Evolutionary conservation across 2,113 vertebrate species (phyloP), one percentile per base, ranked within the genome.

Genomic region (Phasianus colchicus): DNA sequence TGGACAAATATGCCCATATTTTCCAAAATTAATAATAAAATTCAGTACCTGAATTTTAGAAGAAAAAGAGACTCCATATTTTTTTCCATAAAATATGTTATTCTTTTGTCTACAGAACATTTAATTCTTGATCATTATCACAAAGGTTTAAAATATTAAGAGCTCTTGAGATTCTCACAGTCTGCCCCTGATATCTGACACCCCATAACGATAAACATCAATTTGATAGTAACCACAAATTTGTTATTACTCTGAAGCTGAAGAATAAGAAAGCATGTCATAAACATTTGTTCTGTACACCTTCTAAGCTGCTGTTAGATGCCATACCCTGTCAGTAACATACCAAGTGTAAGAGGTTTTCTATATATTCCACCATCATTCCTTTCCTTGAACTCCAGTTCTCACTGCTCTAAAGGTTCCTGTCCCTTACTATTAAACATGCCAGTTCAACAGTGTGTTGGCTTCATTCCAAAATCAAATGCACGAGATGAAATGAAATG

Each of bases 291-390:
- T 91, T 93, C 77, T 85, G 52, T 57, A 83, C 74, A 90, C 57
- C 27, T 93, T 94, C 72, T 78, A 93, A 94, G 61, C 86, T 93
- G 83, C 67, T 96, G 93, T 69, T 95, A 90, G 55, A 36, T 83
- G 57, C 65, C 86, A 94, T 92, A 95, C 90, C 83, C 83, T 94
- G 88, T 90, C 93, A 96, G 76, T 17, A 90, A 61, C 73, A 93
- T 65, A 95, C 92, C 79, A 93, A 19, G 19, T 83, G 10, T 38
- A 91, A 83, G 82, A 88, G 38, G 25, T 93, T 96, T 96, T 88
- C 61, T 74, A 12, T 88, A 71, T 72, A 90, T 92, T 93, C 74
- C 43, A 18, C 65, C 69, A 86, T 71, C 50, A 67, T 55, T 93
- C 80, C 69, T 74, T 90, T 43, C 65, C 25, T 88, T 92, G 79